These are phyloP conservation scores for Bursaphelenchus mucronatus DNA, from an alignment of 1,140 invertebrate genomes.

Conservation along the genomic window DNA sequence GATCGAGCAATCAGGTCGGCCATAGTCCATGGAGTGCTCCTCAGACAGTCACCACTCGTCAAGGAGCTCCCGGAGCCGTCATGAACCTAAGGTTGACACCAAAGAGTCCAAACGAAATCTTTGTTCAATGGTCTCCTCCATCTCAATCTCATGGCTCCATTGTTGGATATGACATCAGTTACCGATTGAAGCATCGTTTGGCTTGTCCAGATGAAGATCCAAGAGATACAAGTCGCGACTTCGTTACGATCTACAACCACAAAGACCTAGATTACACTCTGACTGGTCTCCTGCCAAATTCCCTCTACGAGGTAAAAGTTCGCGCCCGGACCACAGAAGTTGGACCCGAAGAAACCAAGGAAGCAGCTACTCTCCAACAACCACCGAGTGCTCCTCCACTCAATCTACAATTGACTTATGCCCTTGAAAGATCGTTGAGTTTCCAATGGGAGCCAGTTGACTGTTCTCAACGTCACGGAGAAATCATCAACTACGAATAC, in stretches of 20 bases:
- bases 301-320: conserved; percentile 57
- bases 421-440: conserved; percentile 57
- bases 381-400: conserved; percentile 58
- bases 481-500: conserved; percentile 60
- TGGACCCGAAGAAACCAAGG: conserved; percentile 59
- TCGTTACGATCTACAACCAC: conserved; percentile 60
- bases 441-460: conserved; percentile 61
- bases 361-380: conserved; percentile 57
- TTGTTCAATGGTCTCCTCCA: conserved; percentile 53
- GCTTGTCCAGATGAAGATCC: conserved; percentile 60
- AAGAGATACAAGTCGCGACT: conserved; percentile 59
- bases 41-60: conserved; percentile 55
- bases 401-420: conserved; percentile 55
- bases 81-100: conserved; percentile 52
- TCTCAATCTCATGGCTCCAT: conserved; percentile 47
- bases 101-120: conserved; percentile 57
- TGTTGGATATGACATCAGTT: conserved; percentile 60
- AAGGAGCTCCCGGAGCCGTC: conserved; percentile 58
- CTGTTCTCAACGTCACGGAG: conserved; percentile 58
- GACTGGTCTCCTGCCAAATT: conserved; percentile 58
- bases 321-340: conserved; percentile 58
- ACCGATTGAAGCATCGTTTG: conserved; percentile 57
- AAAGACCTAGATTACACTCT: conserved; percentile 60
- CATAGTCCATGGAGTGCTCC: conserved; percentile 52
- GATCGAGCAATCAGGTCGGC: conserved; percentile 56